Percentiles rank a stretch among this genome's conserved stretches.
phyloP scores from a whole-genome alignment of 2,888 invertebrate genomes.

The Hydraecia micacea region DNA sequence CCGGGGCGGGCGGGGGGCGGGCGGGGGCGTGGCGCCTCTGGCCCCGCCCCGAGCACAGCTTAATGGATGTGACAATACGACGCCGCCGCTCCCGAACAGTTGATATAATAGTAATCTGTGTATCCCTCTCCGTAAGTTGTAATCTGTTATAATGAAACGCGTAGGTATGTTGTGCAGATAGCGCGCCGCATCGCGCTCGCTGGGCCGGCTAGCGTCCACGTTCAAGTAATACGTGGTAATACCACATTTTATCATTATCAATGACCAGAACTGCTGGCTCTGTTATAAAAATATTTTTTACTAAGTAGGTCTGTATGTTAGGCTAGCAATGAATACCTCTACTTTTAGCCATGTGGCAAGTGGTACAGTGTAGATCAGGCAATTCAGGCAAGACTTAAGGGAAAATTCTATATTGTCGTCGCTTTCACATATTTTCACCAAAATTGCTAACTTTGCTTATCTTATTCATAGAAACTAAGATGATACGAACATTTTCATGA shows the following conservation, averaged over 20 bases:
- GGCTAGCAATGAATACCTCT: neutral
- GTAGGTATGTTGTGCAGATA: conserved; percentile 63
- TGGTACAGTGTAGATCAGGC: no score
- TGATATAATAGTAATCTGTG: conserved; percentile 85
- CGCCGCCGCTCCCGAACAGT: conserved; percentile 87
- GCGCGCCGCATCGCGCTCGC: conserved; percentile 23
- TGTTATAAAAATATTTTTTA: neutral
- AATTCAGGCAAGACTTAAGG: neutral
- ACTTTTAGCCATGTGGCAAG: neutral
- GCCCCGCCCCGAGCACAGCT: conserved; percentile 81
- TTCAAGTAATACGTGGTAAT: neutral
- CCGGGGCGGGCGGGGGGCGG: conserved; percentile 76
- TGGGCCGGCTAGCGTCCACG: conserved; percentile 5
- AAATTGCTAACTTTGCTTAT: neutral
- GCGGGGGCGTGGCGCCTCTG: conserved; percentile 78
- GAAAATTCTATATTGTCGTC: neutral
- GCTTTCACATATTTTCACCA: neutral
- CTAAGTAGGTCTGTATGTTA: neutral
- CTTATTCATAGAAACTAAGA: neutral
- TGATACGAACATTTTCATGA: no score
- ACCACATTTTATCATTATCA: neutral
- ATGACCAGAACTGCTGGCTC: neutral
- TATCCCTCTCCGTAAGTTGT: conserved; percentile 81
- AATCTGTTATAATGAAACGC: conserved; percentile 72
- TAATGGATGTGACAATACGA: conserved; percentile 90